Evolutionary conservation across 2,113 vertebrate genomes (phyloP).

Genomic region (Heteronetta atricapilla): DNA sequence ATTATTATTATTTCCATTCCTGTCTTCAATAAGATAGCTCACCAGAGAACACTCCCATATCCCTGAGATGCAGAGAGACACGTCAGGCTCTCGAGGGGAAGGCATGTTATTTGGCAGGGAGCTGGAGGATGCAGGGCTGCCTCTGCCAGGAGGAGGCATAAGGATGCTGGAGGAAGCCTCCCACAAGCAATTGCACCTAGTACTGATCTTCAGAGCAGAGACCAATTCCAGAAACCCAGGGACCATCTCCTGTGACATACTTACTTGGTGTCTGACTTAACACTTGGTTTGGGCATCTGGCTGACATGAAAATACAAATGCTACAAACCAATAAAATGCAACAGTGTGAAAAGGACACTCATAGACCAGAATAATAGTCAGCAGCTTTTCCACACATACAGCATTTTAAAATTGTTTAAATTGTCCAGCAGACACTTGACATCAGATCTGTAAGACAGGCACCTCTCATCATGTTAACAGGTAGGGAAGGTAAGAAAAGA

Average conservation of each 20-base stretch:
- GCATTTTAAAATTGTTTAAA: neutral
- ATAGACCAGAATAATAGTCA: neutral
- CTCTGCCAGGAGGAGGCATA: neutral
- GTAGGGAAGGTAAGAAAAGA: neutral
- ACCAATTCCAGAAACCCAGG: neutral
- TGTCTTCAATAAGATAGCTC: neutral
- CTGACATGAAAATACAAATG: neutral
- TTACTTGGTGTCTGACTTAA: neutral
- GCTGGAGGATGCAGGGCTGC: neutral
- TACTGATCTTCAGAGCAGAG: rapidly evolving
- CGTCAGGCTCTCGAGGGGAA: neutral
- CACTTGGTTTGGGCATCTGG: neutral
- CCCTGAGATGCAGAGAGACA: neutral
- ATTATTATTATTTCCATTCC: neutral
- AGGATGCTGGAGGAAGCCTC: neutral
- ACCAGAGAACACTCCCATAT: neutral
- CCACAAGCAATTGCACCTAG: neutral
- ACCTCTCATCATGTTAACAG: neutral
- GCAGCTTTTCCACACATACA: neutral
- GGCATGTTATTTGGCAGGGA: neutral
- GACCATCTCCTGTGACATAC: rapidly evolving
- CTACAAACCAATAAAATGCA: neutral
- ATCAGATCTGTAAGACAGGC: neutral
- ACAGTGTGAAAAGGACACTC: neutral
- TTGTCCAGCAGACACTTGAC: neutral